Conservation (phyloP, 2,113 vertebrate genomes). For the Leptosomus discolor region DNA sequence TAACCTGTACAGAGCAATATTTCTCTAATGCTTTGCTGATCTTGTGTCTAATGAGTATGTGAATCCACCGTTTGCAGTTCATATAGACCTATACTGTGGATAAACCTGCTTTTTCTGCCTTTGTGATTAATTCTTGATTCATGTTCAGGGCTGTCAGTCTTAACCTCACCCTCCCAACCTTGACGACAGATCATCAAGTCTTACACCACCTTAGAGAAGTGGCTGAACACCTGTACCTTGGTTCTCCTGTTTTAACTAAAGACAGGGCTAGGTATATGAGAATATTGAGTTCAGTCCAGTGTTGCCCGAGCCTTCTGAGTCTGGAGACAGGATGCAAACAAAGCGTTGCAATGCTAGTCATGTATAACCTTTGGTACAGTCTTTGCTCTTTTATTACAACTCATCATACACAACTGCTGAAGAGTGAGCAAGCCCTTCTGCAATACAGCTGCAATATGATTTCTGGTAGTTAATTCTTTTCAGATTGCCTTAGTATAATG, state of each 20-base stretch:
- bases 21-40: neutral
- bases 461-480: neutral
- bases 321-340: neutral
- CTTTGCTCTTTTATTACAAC: neutral
- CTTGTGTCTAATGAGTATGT: neutral
- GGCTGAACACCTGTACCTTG: neutral
- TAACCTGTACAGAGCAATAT: fast-evolving
- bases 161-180: neutral
- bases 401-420: neutral
- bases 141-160: neutral
- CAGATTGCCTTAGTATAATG: neutral
- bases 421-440: neutral
- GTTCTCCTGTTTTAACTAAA: fast-evolving
- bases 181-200: neutral
- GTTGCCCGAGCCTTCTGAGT: neutral
- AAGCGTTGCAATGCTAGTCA: fast-evolving
- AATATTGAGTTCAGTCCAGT: fast-evolving
- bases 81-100: fast-evolving
- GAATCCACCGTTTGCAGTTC: fast-evolving
- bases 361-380: neutral
- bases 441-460: neutral
- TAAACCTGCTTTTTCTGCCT: neutral
- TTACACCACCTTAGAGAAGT: neutral
- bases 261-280: neutral
- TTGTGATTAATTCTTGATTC: neutral